A percentile compares a stretch with the other conserved stretches of the same genome.
Evolutionary conservation across 1,140 invertebrate species (phyloP).

Genomic region (Listronotus bonariensis): DNA sequence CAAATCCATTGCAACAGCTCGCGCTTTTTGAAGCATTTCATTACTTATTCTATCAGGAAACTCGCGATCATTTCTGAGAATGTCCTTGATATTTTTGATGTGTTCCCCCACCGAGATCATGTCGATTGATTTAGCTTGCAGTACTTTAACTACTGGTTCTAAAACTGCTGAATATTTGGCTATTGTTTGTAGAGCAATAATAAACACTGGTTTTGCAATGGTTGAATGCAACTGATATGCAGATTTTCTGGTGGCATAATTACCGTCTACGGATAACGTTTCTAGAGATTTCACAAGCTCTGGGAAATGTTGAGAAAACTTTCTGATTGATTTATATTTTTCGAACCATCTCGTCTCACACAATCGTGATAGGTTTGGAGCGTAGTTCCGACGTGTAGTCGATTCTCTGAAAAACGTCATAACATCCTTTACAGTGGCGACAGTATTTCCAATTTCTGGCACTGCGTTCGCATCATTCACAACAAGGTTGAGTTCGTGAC

Average conservation of each 20-base stretch:
- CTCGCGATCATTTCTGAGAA: slow-evolving; percentile 16
- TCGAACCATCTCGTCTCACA: no score
- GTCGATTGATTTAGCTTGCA: no score
- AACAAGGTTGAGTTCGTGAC: no score
- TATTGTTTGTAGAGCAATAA: slow-evolving; percentile 7
- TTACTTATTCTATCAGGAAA: background rate
- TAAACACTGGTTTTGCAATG: slow-evolving; percentile 13
- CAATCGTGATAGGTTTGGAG: no score
- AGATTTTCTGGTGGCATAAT: slow-evolving; percentile 28
- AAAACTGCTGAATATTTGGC: slow-evolving; percentile 20
- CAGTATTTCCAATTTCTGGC: no score
- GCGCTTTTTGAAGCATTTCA: slow-evolving; percentile 11
- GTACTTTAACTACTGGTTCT: no score
- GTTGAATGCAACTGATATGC: slow-evolving; percentile 33
- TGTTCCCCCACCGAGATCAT: slow-evolving; percentile 23
- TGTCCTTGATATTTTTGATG: slow-evolving; percentile 12
- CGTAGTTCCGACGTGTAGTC: no score
- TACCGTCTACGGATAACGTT: slow-evolving; percentile 23
- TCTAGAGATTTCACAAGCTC: slow-evolving; percentile 30
- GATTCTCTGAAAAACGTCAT: no score
- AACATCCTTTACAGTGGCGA: no score
- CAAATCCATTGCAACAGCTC: slow-evolving; percentile 12
- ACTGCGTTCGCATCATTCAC: no score
- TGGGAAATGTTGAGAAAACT: slow-evolving; percentile 29
- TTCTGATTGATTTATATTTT: slow-evolving; percentile 11